Evolutionary conservation across 2,113 vertebrate species (phyloP).

Genomic region (Corydoras sp.): DNA sequence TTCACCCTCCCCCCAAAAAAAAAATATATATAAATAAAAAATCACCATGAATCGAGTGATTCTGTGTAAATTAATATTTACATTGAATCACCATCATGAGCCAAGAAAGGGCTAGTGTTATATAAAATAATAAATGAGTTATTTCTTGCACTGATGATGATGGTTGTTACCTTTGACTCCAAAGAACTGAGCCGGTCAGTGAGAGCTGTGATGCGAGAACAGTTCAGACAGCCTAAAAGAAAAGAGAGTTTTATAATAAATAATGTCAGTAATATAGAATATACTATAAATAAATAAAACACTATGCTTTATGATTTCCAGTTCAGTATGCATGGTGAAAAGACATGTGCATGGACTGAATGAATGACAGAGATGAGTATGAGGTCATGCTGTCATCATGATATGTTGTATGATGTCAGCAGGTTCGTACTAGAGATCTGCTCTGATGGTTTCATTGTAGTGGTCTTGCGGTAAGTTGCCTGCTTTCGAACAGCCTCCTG

Average conservation of each 20-base stretch:
- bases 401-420: no score
- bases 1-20: no score
- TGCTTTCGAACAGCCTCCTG: conserved; percentile 65
- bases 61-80: no score
- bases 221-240: conserved; percentile 82
- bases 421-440: conserved; percentile 63
- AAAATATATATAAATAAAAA: no score
- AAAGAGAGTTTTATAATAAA: conserved; percentile 4
- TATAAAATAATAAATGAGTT: no score
- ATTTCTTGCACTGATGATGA: neutral
- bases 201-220: conserved; percentile 77
- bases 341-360: no score
- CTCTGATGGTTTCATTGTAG: conserved; percentile 51
- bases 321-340: no score
- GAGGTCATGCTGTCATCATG: no score
- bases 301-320: neutral
- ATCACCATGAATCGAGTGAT: no score
- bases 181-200: conserved; percentile 72
- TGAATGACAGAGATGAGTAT: no score
- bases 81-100: no score
- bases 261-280: neutral
- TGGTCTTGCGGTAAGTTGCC: conserved; percentile 54
- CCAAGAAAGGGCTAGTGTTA: no score
- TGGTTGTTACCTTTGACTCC: conserved; percentile 75
- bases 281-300: neutral